Percentiles rank a stretch among this genome's conserved stretches.
Evolutionary conservation across 2,797 vertebrate genomes (phyloP).

Genomic region (Tokudaia muenninki): DNA sequence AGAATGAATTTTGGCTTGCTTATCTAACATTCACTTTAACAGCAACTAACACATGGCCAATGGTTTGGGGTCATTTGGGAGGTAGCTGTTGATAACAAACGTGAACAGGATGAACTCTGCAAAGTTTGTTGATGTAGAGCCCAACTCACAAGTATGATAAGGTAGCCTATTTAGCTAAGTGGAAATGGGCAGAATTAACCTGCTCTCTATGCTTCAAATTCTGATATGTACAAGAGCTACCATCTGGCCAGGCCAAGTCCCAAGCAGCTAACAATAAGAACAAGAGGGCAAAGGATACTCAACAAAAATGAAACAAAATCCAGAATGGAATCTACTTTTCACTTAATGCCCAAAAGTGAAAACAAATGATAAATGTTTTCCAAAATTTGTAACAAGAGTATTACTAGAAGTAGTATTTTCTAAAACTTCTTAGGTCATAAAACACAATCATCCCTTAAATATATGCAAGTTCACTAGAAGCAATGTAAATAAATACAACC

Average conservation of each 20-base stretch:
- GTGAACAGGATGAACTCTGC: background rate
- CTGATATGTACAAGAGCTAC: conserved; percentile 51
- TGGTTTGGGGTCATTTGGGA: background rate
- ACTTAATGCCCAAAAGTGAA: conserved; percentile 36
- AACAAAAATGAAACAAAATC: conserved; percentile 56
- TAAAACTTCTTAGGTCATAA: conserved; percentile 62
- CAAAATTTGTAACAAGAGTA: conserved; percentile 22
- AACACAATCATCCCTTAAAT: conserved; percentile 29
- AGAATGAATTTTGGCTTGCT: conserved; percentile 41
- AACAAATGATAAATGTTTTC: background rate
- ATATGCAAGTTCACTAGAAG: background rate
- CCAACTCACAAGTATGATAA: conserved; percentile 43
- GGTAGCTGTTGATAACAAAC: background rate
- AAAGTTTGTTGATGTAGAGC: background rate
- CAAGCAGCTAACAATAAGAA: background rate
- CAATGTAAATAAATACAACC: conserved; percentile 32
- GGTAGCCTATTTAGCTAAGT: conserved; percentile 43
- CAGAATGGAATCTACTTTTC: conserved; percentile 44
- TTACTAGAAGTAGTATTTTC: conserved; percentile 29
- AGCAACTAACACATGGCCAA: background rate
- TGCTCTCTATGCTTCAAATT: conserved; percentile 52
- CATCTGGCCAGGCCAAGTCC: conserved; percentile 51
- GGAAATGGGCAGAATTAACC: conserved; percentile 22
- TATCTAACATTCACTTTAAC: conserved; percentile 28
- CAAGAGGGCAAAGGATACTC: background rate